These are phyloP conservation scores for Autographa gamma DNA, from an alignment of 2,888 invertebrate genomes.

Conservation along the genomic window DNA sequence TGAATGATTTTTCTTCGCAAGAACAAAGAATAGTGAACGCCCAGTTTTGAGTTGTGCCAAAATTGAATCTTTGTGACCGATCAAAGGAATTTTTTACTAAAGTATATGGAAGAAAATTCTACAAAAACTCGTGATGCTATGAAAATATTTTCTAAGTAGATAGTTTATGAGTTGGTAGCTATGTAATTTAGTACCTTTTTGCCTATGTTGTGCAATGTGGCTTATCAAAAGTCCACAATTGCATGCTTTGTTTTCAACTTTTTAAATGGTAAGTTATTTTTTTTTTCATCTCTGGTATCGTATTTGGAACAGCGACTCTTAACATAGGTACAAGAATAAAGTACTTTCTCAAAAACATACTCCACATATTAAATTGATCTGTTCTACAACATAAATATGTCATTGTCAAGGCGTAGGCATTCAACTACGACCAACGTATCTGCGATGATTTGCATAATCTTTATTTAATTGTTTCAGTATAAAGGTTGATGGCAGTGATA, in stretches of 20 bases:
- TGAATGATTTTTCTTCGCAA: constrained; percentile 37
- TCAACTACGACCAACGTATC: constrained; percentile 57
- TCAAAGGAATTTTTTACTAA: background rate
- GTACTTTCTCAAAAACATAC: background rate
- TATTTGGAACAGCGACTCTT: too few relatives aligned
- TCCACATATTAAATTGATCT: background rate
- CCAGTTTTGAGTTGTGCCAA: constrained; percentile 6
- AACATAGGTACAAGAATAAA: too few relatives aligned
- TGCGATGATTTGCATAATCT: constrained; percentile 73
- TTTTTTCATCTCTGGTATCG: too few relatives aligned
- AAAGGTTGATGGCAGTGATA: constrained; percentile 59
- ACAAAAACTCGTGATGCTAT: too few relatives aligned
- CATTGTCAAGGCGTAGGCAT: constrained; percentile 72
- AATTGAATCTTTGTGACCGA: background rate
- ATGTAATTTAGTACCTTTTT: too few relatives aligned
- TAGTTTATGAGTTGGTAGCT: too few relatives aligned
- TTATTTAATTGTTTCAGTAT: constrained; percentile 71
- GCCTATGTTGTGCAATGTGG: too few relatives aligned
- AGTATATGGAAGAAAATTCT: too few relatives aligned
- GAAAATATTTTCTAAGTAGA: too few relatives aligned
- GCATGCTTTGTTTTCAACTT: too few relatives aligned
- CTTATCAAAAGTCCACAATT: too few relatives aligned
- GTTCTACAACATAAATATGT: constrained; percentile 27
- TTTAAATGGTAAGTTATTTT: too few relatives aligned
- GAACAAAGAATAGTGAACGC: constrained; percentile 35